Base-by-base conservation (phyloP, 2,797 vertebrate genomes). In the Rallus crepitans region DNA sequence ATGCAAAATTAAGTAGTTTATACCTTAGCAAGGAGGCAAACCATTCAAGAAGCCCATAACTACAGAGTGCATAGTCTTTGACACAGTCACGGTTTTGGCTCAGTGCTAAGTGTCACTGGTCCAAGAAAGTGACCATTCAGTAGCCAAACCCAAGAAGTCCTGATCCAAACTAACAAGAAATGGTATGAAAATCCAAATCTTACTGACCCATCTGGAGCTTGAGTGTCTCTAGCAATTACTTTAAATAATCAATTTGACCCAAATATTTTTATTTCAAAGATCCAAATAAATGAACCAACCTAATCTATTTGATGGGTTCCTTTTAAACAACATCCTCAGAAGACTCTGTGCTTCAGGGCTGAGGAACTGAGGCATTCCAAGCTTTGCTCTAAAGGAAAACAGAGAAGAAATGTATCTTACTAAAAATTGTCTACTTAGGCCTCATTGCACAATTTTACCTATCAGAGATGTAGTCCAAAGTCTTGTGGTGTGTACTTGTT, bases 301-400 rank as follows among this genome's bases (percentile, higher is more conserved):
- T 97, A 99, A 98, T 98, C 99, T 98, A 97, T 99, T 99, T 70
- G 98, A 97, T 84, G 99, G 99, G 96, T 99, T 99, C 91, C 99
- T 98, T 98, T 99, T 99, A 97, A 99, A 99, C 96, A 99, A 98
- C 99, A 99, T 99, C 95, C 99, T 98, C 96, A 99, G 97, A 96
- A 99, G 99, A 98, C 99, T 99, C 97, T 99, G 99, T 83, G 99
- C 99, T 98, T 99, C 99, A 92, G 98, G 97, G 96, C 99, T 99
- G 89, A 99, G 98, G 98, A 99, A 99, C 96, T 99, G 99, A 87
- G 99, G 99, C 99, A 99, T 99, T 97, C 99, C 99, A 95, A 99
- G 98, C 98, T 99, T 99, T 83, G 99, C 99, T 98, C 99, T 99
- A 95, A 33, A 96, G 64, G 89, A 91, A 90, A 97, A 78, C 12